Conservation (phyloP, 1,140 invertebrate species). For the Pollicipes pollicipes region DNA sequence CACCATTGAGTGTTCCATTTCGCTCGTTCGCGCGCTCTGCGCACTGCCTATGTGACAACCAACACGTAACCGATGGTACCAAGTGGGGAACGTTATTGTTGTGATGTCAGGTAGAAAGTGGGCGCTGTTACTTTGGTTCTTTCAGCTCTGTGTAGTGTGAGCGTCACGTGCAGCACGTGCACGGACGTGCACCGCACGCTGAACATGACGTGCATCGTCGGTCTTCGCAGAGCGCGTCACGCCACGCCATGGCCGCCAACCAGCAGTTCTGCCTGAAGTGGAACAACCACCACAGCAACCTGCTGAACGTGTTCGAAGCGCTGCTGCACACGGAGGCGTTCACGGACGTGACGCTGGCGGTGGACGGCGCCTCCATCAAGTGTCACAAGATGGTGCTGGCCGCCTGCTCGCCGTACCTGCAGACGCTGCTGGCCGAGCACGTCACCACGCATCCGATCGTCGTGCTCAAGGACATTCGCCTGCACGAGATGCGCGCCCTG, state of each 20-base stretch:
- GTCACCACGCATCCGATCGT: slow-evolving; percentile 73
- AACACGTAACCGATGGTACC: no score
- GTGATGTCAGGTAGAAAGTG: no score
- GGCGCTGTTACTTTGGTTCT: no score
- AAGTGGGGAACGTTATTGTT: no score
- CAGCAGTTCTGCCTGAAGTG: slow-evolving; percentile 77
- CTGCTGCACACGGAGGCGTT: slow-evolving; percentile 62
- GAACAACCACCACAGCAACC: slow-evolving; percentile 78
- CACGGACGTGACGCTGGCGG: slow-evolving; percentile 20
- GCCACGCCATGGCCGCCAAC: slow-evolving; percentile 54
- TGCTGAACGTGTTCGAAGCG: slow-evolving; percentile 76
- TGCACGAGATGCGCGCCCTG: slow-evolving; percentile 63
- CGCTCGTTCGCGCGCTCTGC: no score
- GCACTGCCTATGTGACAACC: no score
- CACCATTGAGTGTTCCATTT: no score
- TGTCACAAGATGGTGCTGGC: slow-evolving; percentile 65
- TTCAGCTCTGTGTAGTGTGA: no score
- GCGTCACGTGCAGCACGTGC: no score
- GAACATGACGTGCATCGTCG: no score
- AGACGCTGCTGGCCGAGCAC: slow-evolving; percentile 60
- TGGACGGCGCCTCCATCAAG: slow-evolving; percentile 42
- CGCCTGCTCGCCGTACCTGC: slow-evolving; percentile 73
- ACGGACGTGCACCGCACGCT: no score
- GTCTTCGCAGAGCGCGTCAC: no score
- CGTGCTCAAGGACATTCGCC: slow-evolving; percentile 72